phyloP scores from a whole-genome alignment of 30 jellyfish, hydroid and myxozoan species.

The Phacellophora camtschatica region DNA sequence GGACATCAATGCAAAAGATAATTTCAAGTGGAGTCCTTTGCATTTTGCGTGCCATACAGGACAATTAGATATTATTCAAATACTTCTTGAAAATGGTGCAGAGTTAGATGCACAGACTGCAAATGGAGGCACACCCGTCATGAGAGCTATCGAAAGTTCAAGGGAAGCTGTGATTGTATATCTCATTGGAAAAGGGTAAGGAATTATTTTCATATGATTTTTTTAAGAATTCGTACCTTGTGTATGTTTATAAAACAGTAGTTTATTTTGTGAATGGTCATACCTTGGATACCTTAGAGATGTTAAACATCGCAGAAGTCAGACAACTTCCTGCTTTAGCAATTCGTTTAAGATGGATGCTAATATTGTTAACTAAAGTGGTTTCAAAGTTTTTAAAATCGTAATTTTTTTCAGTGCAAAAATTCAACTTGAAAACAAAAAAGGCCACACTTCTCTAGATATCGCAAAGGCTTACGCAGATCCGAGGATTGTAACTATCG shows the following conservation, averaged over 20 bases:
- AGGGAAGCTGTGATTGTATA: conserved; percentile 68
- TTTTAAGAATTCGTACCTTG: too few species aligned
- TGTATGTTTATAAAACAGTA: too few species aligned
- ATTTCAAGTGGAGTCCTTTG: conserved; percentile 91
- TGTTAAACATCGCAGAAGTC: too few species aligned
- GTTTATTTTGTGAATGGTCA: too few species aligned
- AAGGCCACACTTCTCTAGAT: conserved; percentile 75
- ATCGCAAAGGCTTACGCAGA: conserved; percentile 84
- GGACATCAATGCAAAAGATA: conserved; percentile 84
- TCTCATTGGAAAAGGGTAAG: conserved; percentile 88
- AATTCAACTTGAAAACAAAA: conserved; percentile 72
- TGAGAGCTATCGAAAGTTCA: conserved; percentile 94
- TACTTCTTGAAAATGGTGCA: conserved; percentile 82
- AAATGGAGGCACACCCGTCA: conserved; percentile 95
- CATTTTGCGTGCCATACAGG: conserved; percentile 97
- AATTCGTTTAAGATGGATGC: too few species aligned
- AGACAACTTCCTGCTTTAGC: too few species aligned
- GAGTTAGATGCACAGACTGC: conserved; percentile 75
- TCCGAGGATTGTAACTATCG: conserved; percentile 60
- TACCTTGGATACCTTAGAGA: too few species aligned
- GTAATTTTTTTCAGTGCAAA: conserved; percentile 64
- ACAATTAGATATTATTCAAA: conserved; percentile 80
- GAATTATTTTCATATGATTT: neutral
- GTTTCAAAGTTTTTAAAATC: neutral
- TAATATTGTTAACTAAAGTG: too few species aligned